Evolutionary conservation across 2,888 invertebrate species (phyloP).

Genomic region (Hirtodrosophila confusa): DNA sequence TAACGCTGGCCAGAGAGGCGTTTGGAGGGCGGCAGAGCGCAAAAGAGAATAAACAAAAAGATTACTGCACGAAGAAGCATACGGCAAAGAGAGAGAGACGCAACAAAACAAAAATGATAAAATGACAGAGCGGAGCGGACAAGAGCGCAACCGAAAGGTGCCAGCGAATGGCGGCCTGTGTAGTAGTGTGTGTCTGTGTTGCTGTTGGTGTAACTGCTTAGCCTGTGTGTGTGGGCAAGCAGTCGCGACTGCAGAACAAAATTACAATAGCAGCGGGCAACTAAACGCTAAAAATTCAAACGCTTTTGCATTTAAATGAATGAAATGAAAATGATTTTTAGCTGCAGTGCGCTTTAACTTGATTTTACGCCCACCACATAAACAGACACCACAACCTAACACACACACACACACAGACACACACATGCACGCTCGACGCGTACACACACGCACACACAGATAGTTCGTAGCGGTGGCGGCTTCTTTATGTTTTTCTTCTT

Average conservation of each 20-base stretch:
- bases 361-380: constrained; percentile 58
- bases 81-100: constrained; percentile 31
- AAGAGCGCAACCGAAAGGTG: constrained; percentile 55
- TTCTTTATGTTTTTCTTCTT: constrained; percentile 59
- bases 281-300: constrained; percentile 8
- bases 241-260: constrained; percentile 30
- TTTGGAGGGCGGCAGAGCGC: constrained; percentile 6
- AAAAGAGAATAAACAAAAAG: constrained; percentile 65
- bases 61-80: constrained; percentile 51
- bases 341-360: constrained; percentile 22
- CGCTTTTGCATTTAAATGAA: constrained; percentile 20
- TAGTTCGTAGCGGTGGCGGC: constrained; percentile 56
- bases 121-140: constrained; percentile 50
- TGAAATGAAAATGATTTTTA: constrained; percentile 20
- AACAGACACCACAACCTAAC: constrained; percentile 36
- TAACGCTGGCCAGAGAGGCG: constrained; percentile 19
- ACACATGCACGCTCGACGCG: constrained; percentile 18
- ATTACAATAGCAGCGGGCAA: constrained; percentile 23
- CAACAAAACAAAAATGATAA: constrained; percentile 60
- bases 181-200: constrained; percentile 11
- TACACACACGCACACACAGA: constrained; percentile 23
- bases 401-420: constrained; percentile 30
- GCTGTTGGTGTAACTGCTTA: constrained; percentile 12
- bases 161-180: constrained; percentile 5
- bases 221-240: constrained; percentile 13